These are phyloP conservation scores for Medauroidea extradentata DNA, from an alignment of 1,140 invertebrate species.

Conservation along the genomic window DNA sequence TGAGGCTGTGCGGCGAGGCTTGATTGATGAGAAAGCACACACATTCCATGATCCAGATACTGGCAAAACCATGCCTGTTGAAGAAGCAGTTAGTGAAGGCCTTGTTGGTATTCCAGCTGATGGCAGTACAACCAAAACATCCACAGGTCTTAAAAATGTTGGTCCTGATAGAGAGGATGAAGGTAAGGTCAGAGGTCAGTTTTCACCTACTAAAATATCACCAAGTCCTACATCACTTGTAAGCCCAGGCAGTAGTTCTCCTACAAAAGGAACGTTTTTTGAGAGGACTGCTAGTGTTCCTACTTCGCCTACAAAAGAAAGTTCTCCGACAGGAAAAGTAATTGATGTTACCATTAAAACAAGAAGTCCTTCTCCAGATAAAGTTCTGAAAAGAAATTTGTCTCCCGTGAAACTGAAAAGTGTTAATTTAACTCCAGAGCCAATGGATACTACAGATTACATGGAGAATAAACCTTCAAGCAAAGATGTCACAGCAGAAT, in stretches of 20 bases:
- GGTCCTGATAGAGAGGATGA: no score
- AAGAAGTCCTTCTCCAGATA: no score
- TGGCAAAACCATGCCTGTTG: constrained; percentile 68
- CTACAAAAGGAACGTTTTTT: constrained; percentile 30
- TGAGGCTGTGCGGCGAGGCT: constrained; percentile 69
- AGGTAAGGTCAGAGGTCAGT: neutral
- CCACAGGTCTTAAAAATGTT: neutral
- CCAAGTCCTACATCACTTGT: neutral
- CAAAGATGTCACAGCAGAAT: constrained; percentile 39
- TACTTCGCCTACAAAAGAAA: constrained; percentile 36
- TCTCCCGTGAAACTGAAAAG: no score
- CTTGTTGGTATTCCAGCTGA: constrained; percentile 56
- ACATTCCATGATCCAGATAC: constrained; percentile 76
- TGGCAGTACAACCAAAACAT: constrained; percentile 16
- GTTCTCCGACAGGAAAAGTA: constrained; percentile 4
- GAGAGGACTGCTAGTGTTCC: constrained; percentile 37
- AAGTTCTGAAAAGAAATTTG: constrained; percentile 41
- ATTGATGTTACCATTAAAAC: no score
- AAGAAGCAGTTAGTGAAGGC: constrained; percentile 74
- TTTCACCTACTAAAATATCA: constrained; percentile 1
- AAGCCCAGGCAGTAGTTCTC: constrained; percentile 26
- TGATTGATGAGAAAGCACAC: constrained; percentile 72
- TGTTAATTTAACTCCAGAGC: neutral
- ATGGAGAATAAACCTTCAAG: neutral
- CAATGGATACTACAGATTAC: neutral